Evolutionary conservation across 2,888 invertebrate genomes (phyloP).

Genomic region (Tetranychus piercei): DNA sequence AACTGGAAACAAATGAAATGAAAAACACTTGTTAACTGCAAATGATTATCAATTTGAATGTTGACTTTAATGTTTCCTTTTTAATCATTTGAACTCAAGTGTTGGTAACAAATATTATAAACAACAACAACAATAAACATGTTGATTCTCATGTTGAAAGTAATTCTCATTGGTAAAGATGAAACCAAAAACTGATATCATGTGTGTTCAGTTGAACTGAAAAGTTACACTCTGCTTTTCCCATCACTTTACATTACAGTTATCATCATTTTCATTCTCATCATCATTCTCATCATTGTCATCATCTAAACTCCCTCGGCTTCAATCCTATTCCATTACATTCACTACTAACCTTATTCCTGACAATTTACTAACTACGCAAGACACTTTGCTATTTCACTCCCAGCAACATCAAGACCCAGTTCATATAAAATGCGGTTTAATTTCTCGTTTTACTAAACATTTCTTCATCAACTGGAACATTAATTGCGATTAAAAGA

Average conservation of each 20-base stretch:
- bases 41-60: too few species aligned
- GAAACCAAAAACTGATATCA: background rate
- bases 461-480: too few species aligned
- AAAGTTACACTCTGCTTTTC: background rate
- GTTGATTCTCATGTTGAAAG: background rate
- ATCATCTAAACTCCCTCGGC: background rate
- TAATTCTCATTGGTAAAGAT: background rate
- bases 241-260: background rate
- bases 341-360: background rate
- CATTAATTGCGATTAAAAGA: too few species aligned
- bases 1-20: too few species aligned
- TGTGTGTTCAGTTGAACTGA: background rate
- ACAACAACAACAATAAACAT: background rate
- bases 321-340: too few species aligned
- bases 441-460: too few species aligned
- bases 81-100: too few species aligned
- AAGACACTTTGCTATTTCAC: background rate
- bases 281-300: background rate
- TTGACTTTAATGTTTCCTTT: too few species aligned
- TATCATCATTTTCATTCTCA: background rate
- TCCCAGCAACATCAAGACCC: background rate
- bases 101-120: too few species aligned
- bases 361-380: too few species aligned
- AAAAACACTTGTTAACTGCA: too few species aligned
- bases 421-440: too few species aligned